These are phyloP conservation scores for Boulengeromyrus knoepffleri DNA, from an alignment of 2,113 vertebrate species.

Conservation along the genomic window DNA sequence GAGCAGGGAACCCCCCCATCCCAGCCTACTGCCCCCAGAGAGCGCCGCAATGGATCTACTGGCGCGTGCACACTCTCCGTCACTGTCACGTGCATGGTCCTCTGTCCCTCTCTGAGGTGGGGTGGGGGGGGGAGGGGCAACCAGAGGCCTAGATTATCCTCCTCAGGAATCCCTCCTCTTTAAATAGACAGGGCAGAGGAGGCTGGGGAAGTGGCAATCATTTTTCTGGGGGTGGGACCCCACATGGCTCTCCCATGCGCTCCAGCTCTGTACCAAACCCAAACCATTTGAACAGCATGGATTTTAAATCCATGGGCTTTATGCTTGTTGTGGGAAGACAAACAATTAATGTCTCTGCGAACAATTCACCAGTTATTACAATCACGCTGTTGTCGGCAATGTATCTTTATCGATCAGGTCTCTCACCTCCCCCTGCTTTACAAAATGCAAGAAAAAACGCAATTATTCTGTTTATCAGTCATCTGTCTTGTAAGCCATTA, in stretches of 20 bases:
- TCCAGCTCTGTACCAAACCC: neutral
- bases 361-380: neutral
- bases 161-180: slow-evolving; percentile 74
- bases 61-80: slow-evolving; percentile 69
- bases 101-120: slow-evolving; percentile 71
- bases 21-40: slow-evolving; percentile 25
- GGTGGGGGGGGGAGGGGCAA: slow-evolving; percentile 56
- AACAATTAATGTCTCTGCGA: neutral
- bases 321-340: neutral
- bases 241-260: neutral
- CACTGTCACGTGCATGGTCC: slow-evolving; percentile 74
- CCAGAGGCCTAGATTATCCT: slow-evolving; percentile 80
- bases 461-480: neutral
- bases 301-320: neutral
- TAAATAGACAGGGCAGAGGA: slow-evolving; percentile 82
- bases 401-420: neutral
- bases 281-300: neutral
- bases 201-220: slow-evolving; percentile 68
- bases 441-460: neutral
- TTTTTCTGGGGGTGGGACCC: slow-evolving; percentile 54
- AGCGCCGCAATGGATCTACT: slow-evolving; percentile 72
- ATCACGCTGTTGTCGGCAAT: neutral
- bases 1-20: slow-evolving; percentile 23
- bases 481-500: neutral
- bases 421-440: neutral